Evolutionary conservation across 2,797 vertebrate species (phyloP).

Genomic region (Holocentrus rufus): DNA sequence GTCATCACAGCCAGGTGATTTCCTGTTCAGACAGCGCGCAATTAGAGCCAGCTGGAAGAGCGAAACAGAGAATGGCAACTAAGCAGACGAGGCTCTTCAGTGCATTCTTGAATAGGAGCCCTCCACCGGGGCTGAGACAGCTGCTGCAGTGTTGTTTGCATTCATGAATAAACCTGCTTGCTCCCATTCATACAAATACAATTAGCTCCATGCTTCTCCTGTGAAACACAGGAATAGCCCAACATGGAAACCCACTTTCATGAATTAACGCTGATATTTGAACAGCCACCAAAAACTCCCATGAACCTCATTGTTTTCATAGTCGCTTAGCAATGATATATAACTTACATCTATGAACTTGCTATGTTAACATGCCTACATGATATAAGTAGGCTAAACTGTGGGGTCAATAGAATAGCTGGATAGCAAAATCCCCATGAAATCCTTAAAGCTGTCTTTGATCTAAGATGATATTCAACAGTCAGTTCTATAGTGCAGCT

Average conservation of each 20-base stretch:
- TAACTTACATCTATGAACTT: constrained; percentile 2
- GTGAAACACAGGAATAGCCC: constrained; percentile 42
- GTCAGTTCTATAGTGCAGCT: constrained; percentile 22
- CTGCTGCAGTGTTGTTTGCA: constrained; percentile 52
- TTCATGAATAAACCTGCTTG: constrained; percentile 74
- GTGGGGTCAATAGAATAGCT: constrained; percentile 5
- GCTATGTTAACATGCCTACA: constrained; percentile 15
- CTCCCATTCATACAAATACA: constrained; percentile 73
- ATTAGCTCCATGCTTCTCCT: constrained; percentile 65
- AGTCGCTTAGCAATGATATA: constrained; percentile 6
- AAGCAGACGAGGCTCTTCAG: constrained; percentile 58
- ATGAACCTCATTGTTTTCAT: constrained; percentile 28
- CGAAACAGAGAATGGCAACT: constrained; percentile 49
- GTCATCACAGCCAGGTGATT: constrained; percentile 60
- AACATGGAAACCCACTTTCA: constrained; percentile 41
- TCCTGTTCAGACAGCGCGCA: constrained; percentile 41
- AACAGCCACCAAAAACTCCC: constrained; percentile 28
- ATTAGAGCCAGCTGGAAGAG: constrained; percentile 62
- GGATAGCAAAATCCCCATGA: not conserved
- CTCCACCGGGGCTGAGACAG: constrained; percentile 42
- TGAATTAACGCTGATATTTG: constrained; percentile 54
- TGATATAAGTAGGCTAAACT: not conserved
- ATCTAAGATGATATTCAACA: constrained; percentile 26
- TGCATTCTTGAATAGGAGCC: constrained; percentile 62
- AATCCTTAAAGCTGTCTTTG: constrained; percentile 27